These are phyloP conservation scores for Ectemnius continuus DNA, from an alignment of 2,888 invertebrate genomes.

Conservation along the genomic window DNA sequence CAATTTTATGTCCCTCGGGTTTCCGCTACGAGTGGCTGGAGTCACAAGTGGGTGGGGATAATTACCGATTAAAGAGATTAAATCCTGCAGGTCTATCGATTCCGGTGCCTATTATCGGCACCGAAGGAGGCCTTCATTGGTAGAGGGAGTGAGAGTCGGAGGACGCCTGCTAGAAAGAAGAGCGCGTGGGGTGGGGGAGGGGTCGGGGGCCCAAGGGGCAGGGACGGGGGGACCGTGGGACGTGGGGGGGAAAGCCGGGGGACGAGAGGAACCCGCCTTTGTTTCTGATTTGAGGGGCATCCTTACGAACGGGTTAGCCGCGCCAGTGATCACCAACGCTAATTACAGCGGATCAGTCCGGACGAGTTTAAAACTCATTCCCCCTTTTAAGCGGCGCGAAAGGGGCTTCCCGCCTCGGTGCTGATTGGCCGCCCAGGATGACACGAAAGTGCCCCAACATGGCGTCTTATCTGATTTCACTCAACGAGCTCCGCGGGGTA, in stretches of 20 bases:
- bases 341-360: conserved; percentile 76
- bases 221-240: conserved; percentile 9
- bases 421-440: conserved; percentile 74
- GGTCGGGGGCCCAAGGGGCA: conserved; percentile 28
- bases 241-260: conserved; percentile 20
- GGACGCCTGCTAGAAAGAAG: conserved; percentile 43
- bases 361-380: conserved; percentile 76
- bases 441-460: conserved; percentile 76
- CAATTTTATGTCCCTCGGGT: conserved; percentile 65
- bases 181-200: conserved; percentile 17
- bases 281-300: conserved; percentile 76
- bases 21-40: conserved; percentile 45
- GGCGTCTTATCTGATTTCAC: conserved; percentile 76
- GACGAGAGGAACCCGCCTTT: conserved; percentile 66
- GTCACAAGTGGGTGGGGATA: conserved; percentile 63
- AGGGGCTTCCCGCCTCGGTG: conserved; percentile 73
- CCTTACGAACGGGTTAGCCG: conserved; percentile 76
- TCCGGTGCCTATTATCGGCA: conserved; percentile 69
- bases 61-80: conserved; percentile 76
- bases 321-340: conserved; percentile 76
- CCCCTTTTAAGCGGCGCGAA: conserved; percentile 69
- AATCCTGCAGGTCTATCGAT: conserved; percentile 74
- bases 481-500: conserved; percentile 40
- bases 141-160: conserved; percentile 1
- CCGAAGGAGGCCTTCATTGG: conserved; percentile 63